A percentile compares a stretch with the other conserved stretches of the same genome.
phyloP scores from a whole-genome alignment of 2,113 vertebrate species.

The Rhegmatorhina hoffmannsi region DNA sequence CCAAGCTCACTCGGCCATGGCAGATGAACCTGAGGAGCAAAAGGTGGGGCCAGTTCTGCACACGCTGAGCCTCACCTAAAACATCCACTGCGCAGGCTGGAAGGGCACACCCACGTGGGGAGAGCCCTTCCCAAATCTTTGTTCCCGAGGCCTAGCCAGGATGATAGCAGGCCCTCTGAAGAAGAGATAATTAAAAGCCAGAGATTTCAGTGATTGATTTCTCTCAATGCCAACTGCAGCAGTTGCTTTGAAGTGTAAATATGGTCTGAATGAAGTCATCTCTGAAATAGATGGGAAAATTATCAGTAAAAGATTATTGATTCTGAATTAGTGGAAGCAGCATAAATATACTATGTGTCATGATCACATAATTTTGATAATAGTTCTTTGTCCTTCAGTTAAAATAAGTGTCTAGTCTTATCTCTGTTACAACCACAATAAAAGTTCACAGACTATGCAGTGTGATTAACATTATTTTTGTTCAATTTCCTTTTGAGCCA shows the following conservation, averaged over 20 bases:
- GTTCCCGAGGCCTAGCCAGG: too few species aligned
- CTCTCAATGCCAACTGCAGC: neutral
- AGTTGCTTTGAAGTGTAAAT: constrained; percentile 45
- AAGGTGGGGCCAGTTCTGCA: too few species aligned
- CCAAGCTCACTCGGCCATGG: too few species aligned
- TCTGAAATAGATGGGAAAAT: constrained; percentile 12
- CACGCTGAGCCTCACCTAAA: too few species aligned
- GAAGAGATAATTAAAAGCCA: constrained; percentile 43
- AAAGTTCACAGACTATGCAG: neutral
- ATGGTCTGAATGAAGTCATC: neutral
- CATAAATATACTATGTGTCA: neutral
- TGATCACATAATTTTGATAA: constrained; percentile 1
- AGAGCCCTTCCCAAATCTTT: too few species aligned
- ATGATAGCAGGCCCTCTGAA: neutral
- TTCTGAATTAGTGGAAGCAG: constrained; percentile 24
- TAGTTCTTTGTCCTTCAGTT: neutral
- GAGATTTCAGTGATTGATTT: constrained; percentile 13
- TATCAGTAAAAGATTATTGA: neutral
- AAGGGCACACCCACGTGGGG: too few species aligned
- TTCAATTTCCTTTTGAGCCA: neutral
- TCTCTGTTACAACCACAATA: neutral
- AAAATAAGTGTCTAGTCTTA: neutral
- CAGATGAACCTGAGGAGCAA: too few species aligned
- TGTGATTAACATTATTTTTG: neutral
- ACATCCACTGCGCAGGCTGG: too few species aligned